These are phyloP conservation scores for Centropyge bicolor DNA, from an alignment of 2,797 vertebrate genomes.

Conservation along the genomic window DNA sequence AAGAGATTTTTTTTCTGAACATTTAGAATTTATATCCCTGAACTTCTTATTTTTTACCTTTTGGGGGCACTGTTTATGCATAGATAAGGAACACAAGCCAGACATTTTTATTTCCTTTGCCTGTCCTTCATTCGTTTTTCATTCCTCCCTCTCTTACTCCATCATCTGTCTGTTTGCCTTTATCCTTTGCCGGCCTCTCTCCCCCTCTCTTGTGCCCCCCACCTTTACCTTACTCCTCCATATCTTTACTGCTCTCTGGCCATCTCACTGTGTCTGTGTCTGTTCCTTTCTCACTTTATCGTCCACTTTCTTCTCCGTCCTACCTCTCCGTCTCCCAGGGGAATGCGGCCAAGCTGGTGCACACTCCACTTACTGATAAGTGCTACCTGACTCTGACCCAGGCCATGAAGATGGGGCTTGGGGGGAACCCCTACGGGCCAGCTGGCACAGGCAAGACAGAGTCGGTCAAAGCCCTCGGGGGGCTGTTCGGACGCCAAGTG, in stretches of 20 bases:
- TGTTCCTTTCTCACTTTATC: constrained; percentile 31
- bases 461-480: constrained; percentile 97
- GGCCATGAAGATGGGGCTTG: constrained; percentile 97
- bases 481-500: constrained; percentile 96
- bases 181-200: constrained; percentile 23
- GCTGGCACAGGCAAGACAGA: constrained; percentile 99
- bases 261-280: constrained; percentile 11
- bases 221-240: background rate
- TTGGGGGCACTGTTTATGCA: constrained; percentile 74
- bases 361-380: constrained; percentile 97
- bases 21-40: too few relatives aligned
- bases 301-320: constrained; percentile 25
- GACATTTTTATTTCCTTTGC: constrained; percentile 33
- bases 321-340: constrained; percentile 84
- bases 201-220: background rate
- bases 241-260: constrained; percentile 23
- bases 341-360: constrained; percentile 95
- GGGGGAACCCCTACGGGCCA: constrained; percentile 97
- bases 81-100: constrained; percentile 31
- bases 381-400: constrained; percentile 98
- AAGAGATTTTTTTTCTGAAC: background rate
- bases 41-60: constrained; percentile 52
- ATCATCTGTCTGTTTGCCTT: constrained; percentile 40
- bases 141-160: constrained; percentile 21
- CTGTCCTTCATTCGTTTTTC: constrained; percentile 37